phyloP scores from a whole-genome alignment of 2,888 invertebrate species.

The Napeogenes inachia region DNA sequence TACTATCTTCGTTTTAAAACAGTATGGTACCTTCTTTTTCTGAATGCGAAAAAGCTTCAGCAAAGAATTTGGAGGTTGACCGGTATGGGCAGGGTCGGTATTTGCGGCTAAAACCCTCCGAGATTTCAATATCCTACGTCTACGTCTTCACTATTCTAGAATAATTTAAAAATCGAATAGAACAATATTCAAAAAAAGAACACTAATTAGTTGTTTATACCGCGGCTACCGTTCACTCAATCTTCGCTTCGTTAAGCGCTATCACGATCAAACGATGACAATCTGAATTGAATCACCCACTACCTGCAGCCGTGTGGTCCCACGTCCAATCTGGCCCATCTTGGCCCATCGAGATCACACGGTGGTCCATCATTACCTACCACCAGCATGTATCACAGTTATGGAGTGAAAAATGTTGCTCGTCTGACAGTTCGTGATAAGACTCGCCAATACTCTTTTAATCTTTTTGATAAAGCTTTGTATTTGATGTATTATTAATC shows the following conservation, averaged over 20 bases:
- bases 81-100: slow-evolving; percentile 48
- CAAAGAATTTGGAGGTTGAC: slow-evolving; percentile 59
- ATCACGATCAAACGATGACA: slow-evolving; percentile 75
- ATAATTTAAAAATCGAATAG: not conserved
- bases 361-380: slow-evolving; percentile 74
- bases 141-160: not conserved
- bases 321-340: slow-evolving; percentile 60
- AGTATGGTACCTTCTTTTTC: not conserved
- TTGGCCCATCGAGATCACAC: slow-evolving; percentile 52
- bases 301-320: slow-evolving; percentile 76
- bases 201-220: slow-evolving; percentile 1
- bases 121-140: slow-evolving; percentile 43
- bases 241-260: slow-evolving; percentile 71
- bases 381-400: slow-evolving; percentile 50
- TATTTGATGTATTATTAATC: slow-evolving; percentile 1
- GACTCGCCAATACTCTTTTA: slow-evolving; percentile 29
- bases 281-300: slow-evolving; percentile 72
- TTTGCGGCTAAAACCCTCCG: slow-evolving; percentile 59
- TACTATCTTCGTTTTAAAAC: too few species aligned
- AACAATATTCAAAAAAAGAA: not conserved
- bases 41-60: not conserved
- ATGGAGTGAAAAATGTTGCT: slow-evolving; percentile 69
- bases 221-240: slow-evolving; percentile 57
- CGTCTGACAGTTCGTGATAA: slow-evolving; percentile 72
- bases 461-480: slow-evolving; percentile 8